Evolutionary conservation across 2,888 invertebrate species (phyloP), one percentile per base, ranked within the genome.

Genomic region (Andrena fulva): DNA sequence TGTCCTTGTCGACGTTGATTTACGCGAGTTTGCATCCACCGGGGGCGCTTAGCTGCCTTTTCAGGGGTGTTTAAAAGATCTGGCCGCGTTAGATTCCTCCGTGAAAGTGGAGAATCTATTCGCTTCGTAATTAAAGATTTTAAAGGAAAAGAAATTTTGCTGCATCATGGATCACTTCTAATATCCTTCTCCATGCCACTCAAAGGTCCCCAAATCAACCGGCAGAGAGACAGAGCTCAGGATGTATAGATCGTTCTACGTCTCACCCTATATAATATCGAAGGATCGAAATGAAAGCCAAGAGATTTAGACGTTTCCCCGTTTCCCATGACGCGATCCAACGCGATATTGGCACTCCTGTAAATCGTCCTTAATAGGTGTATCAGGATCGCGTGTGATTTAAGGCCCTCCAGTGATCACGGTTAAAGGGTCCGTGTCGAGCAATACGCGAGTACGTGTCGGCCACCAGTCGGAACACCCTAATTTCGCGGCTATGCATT

Each of bases 401-500:
- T 78, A 80, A 78, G 80, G 62, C 66, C 66, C 27, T 48, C 16
- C 7, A 52, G 63, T 68, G 74, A 83, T 70, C 62, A 42, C 73
- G 76, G 79, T 84, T 72, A 84, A 85, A 84, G 64, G 64, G 56
- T 67, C 67, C 59, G 62, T 71, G 84, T 75, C 83, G 76, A 59
- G 73, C 52, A 56, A 79, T 79, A 77, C 64, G 62, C 20, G 42
- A 35, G 42, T 42, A 42, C 42, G 42, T 42, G 35, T 16, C 64
- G 50, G 35, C 69, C 80, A 80, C 75, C 84, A 59, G 67, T 56
- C 70, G 75, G 71, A 77, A 77, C 64, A 84, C 87, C 89, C 89
- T 89, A 88, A 90, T 90, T 90, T 87, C 83, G 81, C 82, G 80
- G 80, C 80, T 60, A 60, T 72, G 70, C 60, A 64, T 62, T 54